phyloP scores from a whole-genome alignment of 1,140 invertebrate species.

The Drosophila mauritiana region DNA sequence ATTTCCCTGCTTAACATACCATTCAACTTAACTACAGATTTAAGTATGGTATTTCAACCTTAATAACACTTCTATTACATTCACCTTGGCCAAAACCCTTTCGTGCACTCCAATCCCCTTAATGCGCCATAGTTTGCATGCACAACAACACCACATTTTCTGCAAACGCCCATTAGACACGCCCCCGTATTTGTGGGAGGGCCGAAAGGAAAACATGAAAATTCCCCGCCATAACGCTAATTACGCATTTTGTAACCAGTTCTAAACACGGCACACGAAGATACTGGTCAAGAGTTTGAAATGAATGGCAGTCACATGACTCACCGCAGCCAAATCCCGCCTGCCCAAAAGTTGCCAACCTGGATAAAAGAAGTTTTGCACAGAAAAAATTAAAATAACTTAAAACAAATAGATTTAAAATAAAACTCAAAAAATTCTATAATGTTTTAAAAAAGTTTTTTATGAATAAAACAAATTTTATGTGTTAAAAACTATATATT shows the following conservation, averaged over 20 bases:
- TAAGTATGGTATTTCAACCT: neutral
- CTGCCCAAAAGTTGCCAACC: slow-evolving; percentile 20
- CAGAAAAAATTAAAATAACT: neutral
- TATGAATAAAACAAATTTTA: no score
- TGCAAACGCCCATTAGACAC: slow-evolving; percentile 47
- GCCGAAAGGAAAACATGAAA: slow-evolving; percentile 33
- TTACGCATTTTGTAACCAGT: slow-evolving; percentile 79
- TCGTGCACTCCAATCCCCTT: slow-evolving; percentile 5
- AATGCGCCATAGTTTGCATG: slow-evolving; percentile 37
- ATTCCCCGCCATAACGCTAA: slow-evolving; percentile 72
- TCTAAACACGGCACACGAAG: slow-evolving; percentile 53
- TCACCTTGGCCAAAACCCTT: neutral
- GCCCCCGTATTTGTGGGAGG: slow-evolving; percentile 32
- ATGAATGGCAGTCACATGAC: slow-evolving; percentile 55
- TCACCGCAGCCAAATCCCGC: slow-evolving; percentile 25
- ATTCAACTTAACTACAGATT: neutral
- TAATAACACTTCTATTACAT: neutral
- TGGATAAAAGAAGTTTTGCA: slow-evolving; percentile 8
- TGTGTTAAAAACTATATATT: no score
- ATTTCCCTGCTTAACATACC: neutral
- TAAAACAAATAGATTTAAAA: neutral
- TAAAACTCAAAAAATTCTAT: neutral
- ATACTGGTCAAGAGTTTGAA: slow-evolving; percentile 4
- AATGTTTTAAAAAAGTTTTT: no score
- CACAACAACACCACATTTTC: slow-evolving; percentile 36